A percentile compares a stretch with the other conserved stretches of the same genome.
Conservation (phyloP, 2,888 invertebrate species). For the Synergus laeviventris region DNA sequence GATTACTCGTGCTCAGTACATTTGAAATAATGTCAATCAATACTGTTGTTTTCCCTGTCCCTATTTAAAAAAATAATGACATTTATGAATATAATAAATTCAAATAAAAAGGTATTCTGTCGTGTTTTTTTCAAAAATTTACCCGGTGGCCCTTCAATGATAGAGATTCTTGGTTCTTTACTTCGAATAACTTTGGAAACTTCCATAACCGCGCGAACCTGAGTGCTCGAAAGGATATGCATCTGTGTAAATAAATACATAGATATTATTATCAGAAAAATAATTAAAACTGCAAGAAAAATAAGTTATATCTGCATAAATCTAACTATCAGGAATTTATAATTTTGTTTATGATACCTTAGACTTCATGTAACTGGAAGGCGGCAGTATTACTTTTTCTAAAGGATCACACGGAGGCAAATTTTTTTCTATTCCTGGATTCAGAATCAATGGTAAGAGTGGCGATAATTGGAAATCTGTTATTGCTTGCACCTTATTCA, state of each 20-base stretch:
- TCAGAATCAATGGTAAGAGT: neutral
- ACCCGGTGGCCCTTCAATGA: neutral
- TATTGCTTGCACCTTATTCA: neutral
- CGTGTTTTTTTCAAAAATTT: neutral
- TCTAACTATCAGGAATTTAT: neutral
- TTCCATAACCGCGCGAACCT: neutral
- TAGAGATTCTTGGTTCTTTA: neutral
- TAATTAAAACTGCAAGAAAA: neutral
- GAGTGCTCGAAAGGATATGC: neutral
- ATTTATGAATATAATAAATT: neutral
- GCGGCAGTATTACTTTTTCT: neutral
- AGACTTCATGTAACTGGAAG: neutral
- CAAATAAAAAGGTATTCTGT: neutral
- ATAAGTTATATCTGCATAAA: neutral
- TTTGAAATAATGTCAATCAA: neutral
- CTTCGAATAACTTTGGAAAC: neutral
- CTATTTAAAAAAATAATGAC: neutral
- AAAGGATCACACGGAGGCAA: neutral
- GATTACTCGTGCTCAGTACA: neutral
- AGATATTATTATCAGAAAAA: neutral
- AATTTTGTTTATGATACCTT: neutral
- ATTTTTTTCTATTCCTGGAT: constrained; percentile 7
- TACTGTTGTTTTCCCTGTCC: neutral
- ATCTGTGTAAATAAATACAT: neutral
- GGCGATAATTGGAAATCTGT: neutral